phyloP scores from a whole-genome alignment of 2,888 invertebrate species.

The Drosophila vallismaia region DNA sequence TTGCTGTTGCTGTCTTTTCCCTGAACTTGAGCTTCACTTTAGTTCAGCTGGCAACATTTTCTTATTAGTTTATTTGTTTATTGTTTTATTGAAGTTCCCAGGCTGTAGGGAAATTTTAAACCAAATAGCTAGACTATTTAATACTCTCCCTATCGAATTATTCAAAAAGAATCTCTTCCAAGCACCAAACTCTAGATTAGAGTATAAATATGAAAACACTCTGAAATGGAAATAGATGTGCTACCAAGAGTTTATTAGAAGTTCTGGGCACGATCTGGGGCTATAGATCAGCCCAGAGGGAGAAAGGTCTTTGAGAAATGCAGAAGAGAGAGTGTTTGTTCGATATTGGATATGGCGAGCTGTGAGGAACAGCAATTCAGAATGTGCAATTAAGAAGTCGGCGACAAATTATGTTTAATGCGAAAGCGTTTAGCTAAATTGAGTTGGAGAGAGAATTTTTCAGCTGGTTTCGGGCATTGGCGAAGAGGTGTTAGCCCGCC shows the following conservation, averaged over 20 bases:
- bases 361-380: neutral
- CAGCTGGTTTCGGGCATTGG: conserved; percentile 33
- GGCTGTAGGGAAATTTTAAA: conserved; percentile 23
- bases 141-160: conserved; percentile 7
- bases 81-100: conserved; percentile 46
- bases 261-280: conserved; percentile 39
- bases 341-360: neutral
- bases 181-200: conserved; percentile 4
- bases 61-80: conserved; percentile 46
- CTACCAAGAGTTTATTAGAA: conserved; percentile 32
- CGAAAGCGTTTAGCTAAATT: conserved; percentile 68
- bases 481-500: conserved; percentile 8
- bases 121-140: conserved; percentile 16
- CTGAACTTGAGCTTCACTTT: conserved; percentile 35
- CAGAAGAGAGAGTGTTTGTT: conserved; percentile 20
- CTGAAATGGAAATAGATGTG: conserved; percentile 36
- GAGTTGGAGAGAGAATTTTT: conserved; percentile 33
- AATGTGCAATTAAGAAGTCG: conserved; percentile 40
- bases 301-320: conserved; percentile 31
- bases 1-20: conserved; percentile 6
- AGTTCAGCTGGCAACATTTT: conserved; percentile 30
- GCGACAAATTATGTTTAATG: conserved; percentile 71
- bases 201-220: conserved; percentile 22
- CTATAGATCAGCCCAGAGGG: conserved; percentile 41
- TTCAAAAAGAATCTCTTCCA: neutral